A percentile compares a stretch with the other conserved stretches of the same genome.
Conservation (phyloP, 2,888 invertebrate species). For the Lottia gigantea region DNA sequence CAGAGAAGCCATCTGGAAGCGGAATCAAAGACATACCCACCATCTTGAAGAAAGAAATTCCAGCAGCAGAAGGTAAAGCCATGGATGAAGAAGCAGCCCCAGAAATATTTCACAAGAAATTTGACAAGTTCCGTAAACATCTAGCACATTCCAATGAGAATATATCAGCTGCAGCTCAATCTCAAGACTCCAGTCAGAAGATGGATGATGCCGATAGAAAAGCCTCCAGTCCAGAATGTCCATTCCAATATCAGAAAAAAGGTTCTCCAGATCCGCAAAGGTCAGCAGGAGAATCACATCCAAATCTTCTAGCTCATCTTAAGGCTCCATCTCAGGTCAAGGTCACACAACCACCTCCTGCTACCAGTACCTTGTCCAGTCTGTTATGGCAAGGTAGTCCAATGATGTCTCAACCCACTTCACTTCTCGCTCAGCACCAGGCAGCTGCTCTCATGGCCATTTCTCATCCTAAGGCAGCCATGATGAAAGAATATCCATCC, state of each 20-base stretch:
- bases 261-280: slow-evolving; percentile 23
- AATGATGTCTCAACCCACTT: slow-evolving; percentile 12
- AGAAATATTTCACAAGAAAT: slow-evolving; percentile 53
- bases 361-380: neutral
- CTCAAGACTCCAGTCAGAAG: slow-evolving; percentile 14
- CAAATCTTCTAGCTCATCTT: slow-evolving; percentile 60
- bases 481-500: slow-evolving; percentile 8
- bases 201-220: slow-evolving; percentile 22
- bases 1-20: slow-evolving; percentile 14
- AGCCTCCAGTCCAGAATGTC: slow-evolving; percentile 15
- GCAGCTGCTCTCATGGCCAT: neutral
- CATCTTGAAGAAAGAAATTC: slow-evolving; percentile 13
- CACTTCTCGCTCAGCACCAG: slow-evolving; percentile 20
- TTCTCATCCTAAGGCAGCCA: slow-evolving; percentile 5
- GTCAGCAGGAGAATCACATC: slow-evolving; percentile 56
- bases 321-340: slow-evolving; percentile 37
- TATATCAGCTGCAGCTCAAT: neutral
- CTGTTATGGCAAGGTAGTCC: slow-evolving; percentile 18
- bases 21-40: slow-evolving; percentile 7
- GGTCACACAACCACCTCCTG: slow-evolving; percentile 20
- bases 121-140: slow-evolving; percentile 57
- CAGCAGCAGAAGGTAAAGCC: slow-evolving; percentile 13
- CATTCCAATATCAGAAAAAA: slow-evolving; percentile 7
- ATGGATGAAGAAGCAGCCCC: slow-evolving; percentile 20
- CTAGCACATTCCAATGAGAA: slow-evolving; percentile 24